Evolutionary conservation across 1,140 invertebrate species (phyloP), one percentile per base, ranked within the genome.

Genomic region (Drosophila rhopaloa): DNA sequence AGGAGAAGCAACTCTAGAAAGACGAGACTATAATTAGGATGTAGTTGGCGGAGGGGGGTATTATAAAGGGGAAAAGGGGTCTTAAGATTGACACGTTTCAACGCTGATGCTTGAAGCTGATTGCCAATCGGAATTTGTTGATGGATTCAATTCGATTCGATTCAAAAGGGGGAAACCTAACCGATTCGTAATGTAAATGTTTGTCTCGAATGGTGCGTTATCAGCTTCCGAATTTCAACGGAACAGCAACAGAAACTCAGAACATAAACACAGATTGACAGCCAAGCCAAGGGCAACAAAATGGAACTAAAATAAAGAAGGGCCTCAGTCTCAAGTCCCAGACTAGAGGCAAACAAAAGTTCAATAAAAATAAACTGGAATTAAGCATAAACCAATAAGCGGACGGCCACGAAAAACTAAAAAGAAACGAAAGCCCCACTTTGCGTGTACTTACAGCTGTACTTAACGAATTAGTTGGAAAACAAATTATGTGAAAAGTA

Each of bases 301-400:
- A 9, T 9, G 16, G 10, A 47, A 29, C 14, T 32, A n/a, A 62
- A 62, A 65, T 57, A 48, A 63, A 59, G 50, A 70, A 73, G 51
- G 60, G 65, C 46, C 50, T 62, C 54, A 65, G 58, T 47, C 58
- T 62, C 40, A 60, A 35, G 59, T 37, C 48, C 46, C 63, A 60
- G 60, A 63, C 51, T 41, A 44, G n/a, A 27, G 27, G 47, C 24
- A 57, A 60, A 57, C 58, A 70, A 47, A 46, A 68, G 62, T 80
- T 81, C 82, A 81, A 81, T 81, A 81, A 70, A 85, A 88, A 88
- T 88, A 89, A 88, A 89, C 80, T 89, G 77, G 84, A 83, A 88
- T 89, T 89, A 89, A 74, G 73, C 65, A 70, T 88, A 88, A 88
- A 65, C 84, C 84, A 88, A 88, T 88, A 88, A 88, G 84, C 68